A percentile compares a stretch with the other conserved stretches of the same genome.
Evolutionary conservation across 2,797 vertebrate species (phyloP).

Genomic region (Setipinna tenuifilis): DNA sequence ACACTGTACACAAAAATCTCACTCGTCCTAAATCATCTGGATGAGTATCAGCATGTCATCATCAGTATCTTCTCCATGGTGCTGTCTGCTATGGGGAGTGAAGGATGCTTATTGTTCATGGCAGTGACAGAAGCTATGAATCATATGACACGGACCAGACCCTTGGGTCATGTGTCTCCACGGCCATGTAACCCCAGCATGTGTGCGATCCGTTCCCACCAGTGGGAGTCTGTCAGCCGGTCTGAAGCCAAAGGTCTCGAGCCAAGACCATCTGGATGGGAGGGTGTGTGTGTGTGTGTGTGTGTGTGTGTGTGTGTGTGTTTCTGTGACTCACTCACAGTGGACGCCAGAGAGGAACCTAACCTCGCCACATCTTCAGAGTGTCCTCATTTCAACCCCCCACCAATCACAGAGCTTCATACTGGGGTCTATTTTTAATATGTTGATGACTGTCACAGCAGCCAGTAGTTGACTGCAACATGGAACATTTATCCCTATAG

Average conservation of each 20-base stretch:
- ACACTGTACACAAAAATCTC: too few relatives aligned
- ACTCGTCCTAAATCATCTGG: too few relatives aligned
- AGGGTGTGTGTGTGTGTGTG: background rate
- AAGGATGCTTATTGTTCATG: background rate
- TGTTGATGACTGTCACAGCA: background rate
- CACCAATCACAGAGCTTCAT: background rate
- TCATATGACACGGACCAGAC: background rate
- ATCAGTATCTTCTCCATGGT: background rate
- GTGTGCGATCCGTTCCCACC: background rate
- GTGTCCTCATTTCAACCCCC: background rate
- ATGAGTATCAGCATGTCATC: too few relatives aligned
- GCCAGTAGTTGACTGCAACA: background rate
- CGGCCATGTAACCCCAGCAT: background rate
- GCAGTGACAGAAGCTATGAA: background rate
- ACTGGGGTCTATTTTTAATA: background rate
- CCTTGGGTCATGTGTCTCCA: background rate
- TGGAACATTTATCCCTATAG: background rate
- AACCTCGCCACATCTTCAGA: background rate
- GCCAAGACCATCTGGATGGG: conserved; percentile 1
- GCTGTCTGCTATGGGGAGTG: background rate
- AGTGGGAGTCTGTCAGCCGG: background rate
- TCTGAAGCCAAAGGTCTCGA: background rate
- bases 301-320: too few relatives aligned
- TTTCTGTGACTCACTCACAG: background rate
- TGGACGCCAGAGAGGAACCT: background rate